Evolutionary conservation across 2,888 invertebrate genomes (phyloP).

Genomic region (Hemithea aestivaria): DNA sequence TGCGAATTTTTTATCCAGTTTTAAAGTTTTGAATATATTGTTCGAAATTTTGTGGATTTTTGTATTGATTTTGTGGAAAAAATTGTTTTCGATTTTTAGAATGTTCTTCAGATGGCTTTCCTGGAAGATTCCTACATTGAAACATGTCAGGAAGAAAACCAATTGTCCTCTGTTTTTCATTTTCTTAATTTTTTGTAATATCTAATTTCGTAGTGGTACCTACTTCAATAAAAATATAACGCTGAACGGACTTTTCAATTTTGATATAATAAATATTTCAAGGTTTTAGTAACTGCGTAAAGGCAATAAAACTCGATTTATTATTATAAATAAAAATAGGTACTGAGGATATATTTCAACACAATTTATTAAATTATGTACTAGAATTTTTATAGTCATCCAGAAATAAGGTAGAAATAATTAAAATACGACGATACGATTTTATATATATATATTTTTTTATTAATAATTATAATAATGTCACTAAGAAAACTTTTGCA

Average conservation of each 20-base stretch:
- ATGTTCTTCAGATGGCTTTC: slow-evolving; percentile 13
- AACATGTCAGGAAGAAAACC: slow-evolving; percentile 10
- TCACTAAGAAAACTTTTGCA: too few relatives aligned
- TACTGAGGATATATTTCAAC: too few relatives aligned
- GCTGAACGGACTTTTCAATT: too few relatives aligned
- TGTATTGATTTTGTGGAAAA: slow-evolving; percentile 28
- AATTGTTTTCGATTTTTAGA: slow-evolving; percentile 23
- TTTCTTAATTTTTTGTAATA: neutral
- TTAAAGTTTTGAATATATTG: slow-evolving; percentile 34
- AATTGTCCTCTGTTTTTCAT: slow-evolving; percentile 14
- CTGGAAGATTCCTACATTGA: slow-evolving; percentile 19
- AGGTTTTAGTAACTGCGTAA: too few relatives aligned
- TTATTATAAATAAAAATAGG: too few relatives aligned
- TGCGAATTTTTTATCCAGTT: slow-evolving; percentile 27
- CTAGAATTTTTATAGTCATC: too few relatives aligned
- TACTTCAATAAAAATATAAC: slow-evolving; percentile 4
- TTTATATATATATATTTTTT: too few relatives aligned
- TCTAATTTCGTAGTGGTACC: neutral
- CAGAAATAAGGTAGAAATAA: too few relatives aligned
- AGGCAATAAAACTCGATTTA: too few relatives aligned
- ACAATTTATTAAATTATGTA: too few relatives aligned
- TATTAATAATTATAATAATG: too few relatives aligned
- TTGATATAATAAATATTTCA: neutral
- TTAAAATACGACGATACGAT: too few relatives aligned
- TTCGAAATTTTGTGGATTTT: slow-evolving; percentile 33